Evolutionary conservation across 2,888 invertebrate species (phyloP).

Genomic region (Caenorhabditis sp.): DNA sequence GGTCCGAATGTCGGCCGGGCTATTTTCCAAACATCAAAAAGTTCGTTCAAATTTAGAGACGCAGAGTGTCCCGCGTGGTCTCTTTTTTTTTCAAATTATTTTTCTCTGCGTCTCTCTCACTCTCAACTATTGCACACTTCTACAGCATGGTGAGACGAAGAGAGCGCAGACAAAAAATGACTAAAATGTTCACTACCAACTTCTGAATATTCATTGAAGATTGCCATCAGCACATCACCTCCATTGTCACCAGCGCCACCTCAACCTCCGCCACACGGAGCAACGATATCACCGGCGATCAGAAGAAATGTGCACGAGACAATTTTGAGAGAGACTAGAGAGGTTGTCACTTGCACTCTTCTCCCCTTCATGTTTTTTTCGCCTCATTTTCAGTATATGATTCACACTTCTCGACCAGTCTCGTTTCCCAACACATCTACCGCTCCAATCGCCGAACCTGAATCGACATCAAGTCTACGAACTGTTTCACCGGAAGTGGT

Average conservation of each 20-base stretch:
- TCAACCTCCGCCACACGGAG: conserved; percentile 17
- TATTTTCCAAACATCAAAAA: too few species aligned
- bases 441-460: conserved; percentile 48
- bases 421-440: conserved; percentile 6
- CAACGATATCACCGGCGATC: conserved; percentile 7
- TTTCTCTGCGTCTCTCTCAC: too few species aligned
- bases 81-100: too few species aligned
- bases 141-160: too few species aligned
- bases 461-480: conserved; percentile 43
- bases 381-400: not conserved
- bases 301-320: conserved; percentile 38
- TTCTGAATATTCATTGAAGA: conserved; percentile 8
- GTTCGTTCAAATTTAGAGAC: too few species aligned
- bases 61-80: too few species aligned
- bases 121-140: too few species aligned
- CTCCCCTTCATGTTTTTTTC: not conserved
- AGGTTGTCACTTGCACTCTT: too few species aligned
- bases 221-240: conserved; percentile 33
- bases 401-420: conserved; percentile 2
- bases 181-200: too few species aligned
- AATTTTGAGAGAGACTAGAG: conserved; percentile 35
- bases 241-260: conserved; percentile 27
- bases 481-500: conserved; percentile 22
- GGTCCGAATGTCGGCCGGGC: too few species aligned
- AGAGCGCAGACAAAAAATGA: too few species aligned